Evolutionary conservation across 2,888 invertebrate species (phyloP).

Genomic region (Schizaphis graminum): DNA sequence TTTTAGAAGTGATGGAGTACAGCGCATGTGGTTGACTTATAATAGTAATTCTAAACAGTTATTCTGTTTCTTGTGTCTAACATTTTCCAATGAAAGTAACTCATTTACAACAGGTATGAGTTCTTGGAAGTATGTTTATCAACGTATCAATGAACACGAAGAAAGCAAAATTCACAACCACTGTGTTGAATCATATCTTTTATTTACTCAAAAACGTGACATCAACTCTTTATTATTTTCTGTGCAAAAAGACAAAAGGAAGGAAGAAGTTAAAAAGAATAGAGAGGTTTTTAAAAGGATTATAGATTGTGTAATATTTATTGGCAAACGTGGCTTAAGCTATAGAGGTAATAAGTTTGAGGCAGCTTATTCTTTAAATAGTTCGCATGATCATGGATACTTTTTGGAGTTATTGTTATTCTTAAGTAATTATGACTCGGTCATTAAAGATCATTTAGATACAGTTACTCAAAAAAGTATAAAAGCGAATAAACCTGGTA

Average conservation of each 20-base stretch:
- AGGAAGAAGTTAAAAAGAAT: background rate
- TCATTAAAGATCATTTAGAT: constrained; percentile 14
- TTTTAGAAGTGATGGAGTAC: too few relatives aligned
- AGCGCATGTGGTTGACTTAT: too few relatives aligned
- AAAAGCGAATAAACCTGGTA: background rate
- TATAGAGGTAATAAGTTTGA: background rate
- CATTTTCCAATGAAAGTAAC: too few relatives aligned
- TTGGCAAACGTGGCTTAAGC: background rate
- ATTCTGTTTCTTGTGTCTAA: too few relatives aligned
- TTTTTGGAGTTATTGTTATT: constrained; percentile 5
- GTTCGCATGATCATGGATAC: background rate
- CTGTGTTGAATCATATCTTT: too few relatives aligned
- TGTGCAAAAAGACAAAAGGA: background rate
- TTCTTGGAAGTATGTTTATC: too few relatives aligned
- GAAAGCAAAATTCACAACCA: too few relatives aligned
- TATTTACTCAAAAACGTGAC: too few relatives aligned
- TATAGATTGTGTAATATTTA: background rate
- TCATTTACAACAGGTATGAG: too few relatives aligned
- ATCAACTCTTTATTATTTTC: constrained; percentile 29
- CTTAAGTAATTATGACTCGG: constrained; percentile 7
- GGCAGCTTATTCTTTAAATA: constrained; percentile 23
- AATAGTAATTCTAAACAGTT: too few relatives aligned
- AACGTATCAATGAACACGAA: too few relatives aligned
- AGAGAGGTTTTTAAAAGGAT: background rate
- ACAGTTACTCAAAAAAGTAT: constrained; percentile 7